These are phyloP conservation scores for Suillia variegata DNA, from an alignment of 2,888 invertebrate genomes.

Conservation along the genomic window DNA sequence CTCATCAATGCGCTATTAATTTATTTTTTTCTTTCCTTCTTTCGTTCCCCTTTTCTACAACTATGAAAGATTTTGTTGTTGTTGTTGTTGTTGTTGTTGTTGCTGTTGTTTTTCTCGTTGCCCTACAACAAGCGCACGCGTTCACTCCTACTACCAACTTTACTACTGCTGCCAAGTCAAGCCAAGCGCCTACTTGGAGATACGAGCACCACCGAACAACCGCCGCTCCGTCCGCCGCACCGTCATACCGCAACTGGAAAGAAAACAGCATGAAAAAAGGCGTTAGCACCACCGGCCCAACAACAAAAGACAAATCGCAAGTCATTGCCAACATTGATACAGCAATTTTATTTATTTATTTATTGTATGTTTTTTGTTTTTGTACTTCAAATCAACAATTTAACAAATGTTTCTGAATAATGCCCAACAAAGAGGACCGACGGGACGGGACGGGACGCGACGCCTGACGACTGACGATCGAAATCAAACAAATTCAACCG, in stretches of 20 bases:
- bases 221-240: neutral
- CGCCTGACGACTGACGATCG: neutral
- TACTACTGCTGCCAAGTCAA: neutral
- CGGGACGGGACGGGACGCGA: no score
- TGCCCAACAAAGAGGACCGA: no score
- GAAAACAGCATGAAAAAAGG: conserved; percentile 6
- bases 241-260: neutral
- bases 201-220: conserved; percentile 11
- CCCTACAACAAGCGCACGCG: conserved; percentile 12
- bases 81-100: conserved; percentile 22
- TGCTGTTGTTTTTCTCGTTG: neutral
- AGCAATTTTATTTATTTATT: neutral
- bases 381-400: no score
- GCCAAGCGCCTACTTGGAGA: conserved; percentile 3
- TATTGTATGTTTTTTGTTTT: no score
- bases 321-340: conserved; percentile 21
- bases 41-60: neutral
- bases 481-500: conserved; percentile 8
- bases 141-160: conserved; percentile 18
- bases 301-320: conserved; percentile 21
- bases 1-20: conserved; percentile 51
- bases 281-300: conserved; percentile 9
- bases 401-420: neutral
- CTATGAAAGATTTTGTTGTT: no score
- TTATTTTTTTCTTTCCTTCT: conserved; percentile 23